These are phyloP conservation scores for Garra rufa DNA, from an alignment of 2,113 vertebrate genomes.

Conservation along the genomic window DNA sequence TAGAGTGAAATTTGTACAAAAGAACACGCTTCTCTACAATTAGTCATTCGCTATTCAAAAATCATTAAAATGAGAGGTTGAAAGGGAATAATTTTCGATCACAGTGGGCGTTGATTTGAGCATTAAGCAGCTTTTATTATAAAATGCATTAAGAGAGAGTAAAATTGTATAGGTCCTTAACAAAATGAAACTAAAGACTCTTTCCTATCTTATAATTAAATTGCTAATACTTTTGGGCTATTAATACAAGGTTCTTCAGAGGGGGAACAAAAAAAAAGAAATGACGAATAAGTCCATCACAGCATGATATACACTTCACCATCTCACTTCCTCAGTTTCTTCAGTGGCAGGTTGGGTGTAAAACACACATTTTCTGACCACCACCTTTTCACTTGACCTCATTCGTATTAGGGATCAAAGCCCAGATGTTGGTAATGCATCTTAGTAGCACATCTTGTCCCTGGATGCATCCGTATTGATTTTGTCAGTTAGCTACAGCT, in stretches of 20 bases:
- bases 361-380: slow-evolving; percentile 26
- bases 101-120: background rate
- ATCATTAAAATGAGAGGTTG: background rate
- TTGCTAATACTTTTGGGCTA: background rate
- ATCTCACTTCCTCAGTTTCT: background rate
- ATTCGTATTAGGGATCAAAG: slow-evolving; percentile 50
- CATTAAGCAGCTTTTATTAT: background rate
- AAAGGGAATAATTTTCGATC: background rate
- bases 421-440: slow-evolving; percentile 54
- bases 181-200: background rate
- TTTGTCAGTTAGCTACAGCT: slow-evolving; percentile 59
- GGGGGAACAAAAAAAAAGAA: background rate
- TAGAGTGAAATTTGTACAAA: background rate
- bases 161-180: slow-evolving; percentile 18
- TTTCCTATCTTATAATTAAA: background rate
- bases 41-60: slow-evolving; percentile 3
- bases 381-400: slow-evolving; percentile 32
- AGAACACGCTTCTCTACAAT: slow-evolving; percentile 22
- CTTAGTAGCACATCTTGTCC: slow-evolving; percentile 52
- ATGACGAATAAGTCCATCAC: background rate
- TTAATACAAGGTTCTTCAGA: slow-evolving; percentile 5
- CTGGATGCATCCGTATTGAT: slow-evolving; percentile 70
- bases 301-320: slow-evolving; percentile 6
- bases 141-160: background rate
- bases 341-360: background rate